A percentile compares a stretch with the other conserved stretches of the same genome.
Conservation (phyloP, 2,888 invertebrate genomes). For the Drosophila meridiana region DNA sequence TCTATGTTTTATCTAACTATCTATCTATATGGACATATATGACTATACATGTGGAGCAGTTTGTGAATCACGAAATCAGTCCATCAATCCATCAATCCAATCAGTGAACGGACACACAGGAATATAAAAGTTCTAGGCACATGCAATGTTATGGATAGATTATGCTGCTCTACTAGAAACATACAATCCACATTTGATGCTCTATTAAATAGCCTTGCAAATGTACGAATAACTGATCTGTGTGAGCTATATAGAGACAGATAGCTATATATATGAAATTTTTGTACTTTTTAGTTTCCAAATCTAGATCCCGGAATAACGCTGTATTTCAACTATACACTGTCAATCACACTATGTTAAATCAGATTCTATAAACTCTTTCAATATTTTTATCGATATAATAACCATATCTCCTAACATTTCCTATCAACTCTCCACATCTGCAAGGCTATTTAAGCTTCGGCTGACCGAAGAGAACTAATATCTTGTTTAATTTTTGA, state of each 20-base stretch:
- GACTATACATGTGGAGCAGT: neutral
- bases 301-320: too few species aligned
- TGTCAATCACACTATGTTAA: too few species aligned
- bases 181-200: slow-evolving; percentile 14
- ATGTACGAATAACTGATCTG: too few species aligned
- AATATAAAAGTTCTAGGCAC: slow-evolving; percentile 18
- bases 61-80: slow-evolving; percentile 9
- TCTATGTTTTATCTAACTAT: neutral
- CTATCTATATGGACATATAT: neutral
- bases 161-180: slow-evolving; percentile 16
- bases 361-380: too few species aligned
- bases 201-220: slow-evolving; percentile 21
- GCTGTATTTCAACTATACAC: too few species aligned
- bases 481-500: neutral
- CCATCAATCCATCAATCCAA: neutral
- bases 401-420: too few species aligned
- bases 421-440: neutral
- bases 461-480: slow-evolving; percentile 7
- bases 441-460: slow-evolving; percentile 24
- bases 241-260: too few species aligned
- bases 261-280: too few species aligned
- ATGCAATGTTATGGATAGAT: slow-evolving; percentile 33
- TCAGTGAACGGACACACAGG: slow-evolving; percentile 9
- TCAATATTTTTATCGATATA: too few species aligned
- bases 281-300: too few species aligned